Percentiles rank a stretch among this genome's conserved stretches.
These are phyloP conservation scores for Pelobates cultripes DNA, from an alignment of 2,797 vertebrate genomes.

Conservation along the genomic window DNA sequence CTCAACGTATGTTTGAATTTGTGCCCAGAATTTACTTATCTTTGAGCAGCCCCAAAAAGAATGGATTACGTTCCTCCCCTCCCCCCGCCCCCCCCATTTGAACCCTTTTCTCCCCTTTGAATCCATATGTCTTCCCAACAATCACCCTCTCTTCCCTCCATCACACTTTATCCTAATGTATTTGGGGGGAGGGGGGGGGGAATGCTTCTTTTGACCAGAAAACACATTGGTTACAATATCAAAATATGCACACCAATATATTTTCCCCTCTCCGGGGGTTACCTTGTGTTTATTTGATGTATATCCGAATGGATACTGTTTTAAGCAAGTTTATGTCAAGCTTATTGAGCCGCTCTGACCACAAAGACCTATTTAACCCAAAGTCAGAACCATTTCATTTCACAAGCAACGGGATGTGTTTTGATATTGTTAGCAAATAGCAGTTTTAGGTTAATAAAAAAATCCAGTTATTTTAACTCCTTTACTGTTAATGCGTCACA, in stretches of 20 bases:
- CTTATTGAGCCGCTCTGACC: background rate
- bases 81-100: background rate
- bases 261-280: too few species aligned
- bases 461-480: background rate
- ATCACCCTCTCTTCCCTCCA: background rate
- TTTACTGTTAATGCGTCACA: background rate
- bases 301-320: too few species aligned
- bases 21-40: background rate
- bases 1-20: too few species aligned
- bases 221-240: too few species aligned
- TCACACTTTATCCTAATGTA: background rate
- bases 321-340: too few species aligned
- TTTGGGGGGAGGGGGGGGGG: too few species aligned
- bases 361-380: background rate
- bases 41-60: background rate
- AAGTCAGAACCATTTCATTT: background rate
- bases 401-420: background rate
- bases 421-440: background rate
- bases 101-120: background rate
- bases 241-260: too few species aligned
- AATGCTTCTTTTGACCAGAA: too few species aligned
- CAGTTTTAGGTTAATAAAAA: background rate
- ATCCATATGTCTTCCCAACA: background rate
- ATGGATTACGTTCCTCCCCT: background rate
- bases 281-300: background rate